Conservation (phyloP, 2,113 vertebrate genomes). For the Sebastes fasciatus region DNA sequence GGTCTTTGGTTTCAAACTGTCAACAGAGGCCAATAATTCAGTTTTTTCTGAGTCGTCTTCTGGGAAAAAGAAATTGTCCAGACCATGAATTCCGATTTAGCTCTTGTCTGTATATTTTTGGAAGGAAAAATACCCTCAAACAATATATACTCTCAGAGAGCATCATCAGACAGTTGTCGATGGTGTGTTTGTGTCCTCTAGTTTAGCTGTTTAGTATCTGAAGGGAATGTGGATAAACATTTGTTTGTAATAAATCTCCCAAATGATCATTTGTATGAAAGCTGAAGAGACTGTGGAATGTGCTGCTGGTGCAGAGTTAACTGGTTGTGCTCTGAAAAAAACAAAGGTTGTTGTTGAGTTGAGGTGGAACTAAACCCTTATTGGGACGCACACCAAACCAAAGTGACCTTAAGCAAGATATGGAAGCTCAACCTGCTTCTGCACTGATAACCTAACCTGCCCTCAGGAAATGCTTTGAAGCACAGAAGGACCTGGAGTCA, state of each 20-base stretch:
- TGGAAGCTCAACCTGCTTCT: background rate
- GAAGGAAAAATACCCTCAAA: background rate
- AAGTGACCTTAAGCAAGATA: background rate
- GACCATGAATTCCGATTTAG: background rate
- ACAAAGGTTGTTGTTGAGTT: background rate
- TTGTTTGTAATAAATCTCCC: conserved; percentile 18
- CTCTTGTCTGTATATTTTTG: background rate
- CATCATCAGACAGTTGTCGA: background rate
- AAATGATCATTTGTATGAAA: conserved; percentile 9
- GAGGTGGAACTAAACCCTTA: background rate
- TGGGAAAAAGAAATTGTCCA: background rate
- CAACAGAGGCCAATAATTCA: background rate
- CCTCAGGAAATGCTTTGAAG: background rate
- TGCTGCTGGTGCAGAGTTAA: background rate
- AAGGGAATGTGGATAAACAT: background rate
- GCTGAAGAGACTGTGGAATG: background rate
- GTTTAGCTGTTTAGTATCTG: background rate
- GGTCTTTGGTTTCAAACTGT: conserved; percentile 1
- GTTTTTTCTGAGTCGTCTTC: background rate
- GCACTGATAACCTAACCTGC: background rate
- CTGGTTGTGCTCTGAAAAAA: background rate
- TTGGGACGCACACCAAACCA: background rate
- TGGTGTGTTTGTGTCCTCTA: conserved; percentile 1
- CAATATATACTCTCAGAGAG: background rate
- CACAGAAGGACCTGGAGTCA: background rate